Percentiles rank a stretch among this genome's conserved stretches.
Conservation (phyloP, 2,113 vertebrate genomes). For the Sprattus sprattus region DNA sequence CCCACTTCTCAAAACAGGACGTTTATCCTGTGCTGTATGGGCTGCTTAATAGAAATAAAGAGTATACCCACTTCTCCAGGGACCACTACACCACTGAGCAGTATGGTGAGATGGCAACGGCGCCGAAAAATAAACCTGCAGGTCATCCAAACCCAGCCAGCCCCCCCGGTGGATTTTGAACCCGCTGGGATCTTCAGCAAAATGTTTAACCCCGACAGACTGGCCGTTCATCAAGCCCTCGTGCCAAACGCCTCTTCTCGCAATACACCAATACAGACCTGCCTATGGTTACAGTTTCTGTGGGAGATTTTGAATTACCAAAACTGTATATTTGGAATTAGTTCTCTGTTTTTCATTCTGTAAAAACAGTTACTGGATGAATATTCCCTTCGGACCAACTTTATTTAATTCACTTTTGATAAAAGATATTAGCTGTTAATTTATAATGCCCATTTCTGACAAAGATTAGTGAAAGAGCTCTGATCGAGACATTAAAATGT, state of each 20-base stretch:
- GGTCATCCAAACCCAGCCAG: constrained; percentile 14
- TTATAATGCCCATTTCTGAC: background rate
- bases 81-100: no score
- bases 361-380: background rate
- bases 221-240: constrained; percentile 38
- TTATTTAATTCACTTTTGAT: background rate
- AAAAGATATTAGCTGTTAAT: background rate
- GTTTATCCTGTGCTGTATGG: no score
- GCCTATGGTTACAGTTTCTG: background rate
- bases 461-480: background rate
- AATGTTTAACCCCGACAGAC: constrained; percentile 38
- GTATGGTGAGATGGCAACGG: constrained; percentile 19
- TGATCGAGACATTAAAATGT: constrained; percentile 20
- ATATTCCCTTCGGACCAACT: background rate
- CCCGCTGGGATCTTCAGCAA: constrained; percentile 27
- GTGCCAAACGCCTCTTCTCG: constrained; percentile 28
- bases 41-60: no score
- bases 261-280: background rate
- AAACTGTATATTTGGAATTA: background rate
- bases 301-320: background rate
- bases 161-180: constrained; percentile 22
- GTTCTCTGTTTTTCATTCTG: background rate
- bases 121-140: constrained; percentile 4
- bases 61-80: no score
- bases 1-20: no score